Base-by-base conservation (phyloP, 30 jellyfish, hydroid and myxozoan genomes). In the Chrysaora quinquecirrha region DNA sequence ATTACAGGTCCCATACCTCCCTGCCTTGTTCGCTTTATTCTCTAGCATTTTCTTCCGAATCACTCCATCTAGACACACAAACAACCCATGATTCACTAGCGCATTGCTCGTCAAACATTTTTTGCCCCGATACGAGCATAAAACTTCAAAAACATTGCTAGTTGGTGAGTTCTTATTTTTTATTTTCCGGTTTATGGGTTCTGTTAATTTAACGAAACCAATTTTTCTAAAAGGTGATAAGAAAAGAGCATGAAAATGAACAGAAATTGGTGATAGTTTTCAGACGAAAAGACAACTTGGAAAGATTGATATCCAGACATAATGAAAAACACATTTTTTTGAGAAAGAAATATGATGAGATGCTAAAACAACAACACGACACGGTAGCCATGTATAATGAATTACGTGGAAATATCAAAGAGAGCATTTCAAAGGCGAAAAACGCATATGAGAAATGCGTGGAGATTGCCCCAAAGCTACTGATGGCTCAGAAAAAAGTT, bases 271-370 rank as follows among this genome's bases (percentile, higher is more conserved):
- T 82, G 48, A 76, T 82, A 18, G 92, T 62, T 56, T 82, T 66
- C 49, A 82, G 92, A 64, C 92, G 92, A 9, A 82, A 82, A 23
- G 92, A 82, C 46, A 68, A 82, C 64, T 48, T 82, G 58, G 92
- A 82, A 19, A 72, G 92, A 69, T 38, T 69, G 34, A 82, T 82
- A 1, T 49, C 85, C 19, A 74, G 92, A 11, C 92, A 30, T n/a
- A 58, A 35, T 49, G 85, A 82, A 34, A 82, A 56, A 29, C 92
- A 82, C 47, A 20, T 58, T 50, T 78, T 52, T 18, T 38, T 82
- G 34, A 82, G 33, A 71, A 75, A 58, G 10, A 64, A 67, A 19
- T 82, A 82, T 29, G 73, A 56, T 16, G 78, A 71, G 34, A 82
- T 66, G 65, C 28, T 52, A 18, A 35, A 61, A 27, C 92, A 82